Base-by-base conservation (phyloP, 2,797 vertebrate genomes). In the Brachyalestes nurse region DNA sequence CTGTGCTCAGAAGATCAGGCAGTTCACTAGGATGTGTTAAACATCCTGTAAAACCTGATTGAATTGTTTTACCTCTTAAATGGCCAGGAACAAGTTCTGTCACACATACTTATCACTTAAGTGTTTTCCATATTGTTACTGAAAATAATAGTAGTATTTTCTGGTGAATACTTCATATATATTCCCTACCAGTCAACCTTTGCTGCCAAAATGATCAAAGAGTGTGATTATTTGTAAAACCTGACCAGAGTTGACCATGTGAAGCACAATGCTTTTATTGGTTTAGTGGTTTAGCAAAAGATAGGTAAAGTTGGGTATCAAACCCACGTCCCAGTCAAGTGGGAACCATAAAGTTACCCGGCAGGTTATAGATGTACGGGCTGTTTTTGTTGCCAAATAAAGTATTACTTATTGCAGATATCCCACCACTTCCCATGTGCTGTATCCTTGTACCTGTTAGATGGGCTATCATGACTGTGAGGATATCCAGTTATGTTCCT, bases 171-270 rank as follows among this genome's bases (percentile, higher is more conserved):
- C 28, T 8, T 21, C 65, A 23, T 42, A 67, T 19, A 9, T 7
- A 9, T 12, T 38, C 38, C 42, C 19, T 42, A 55, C 42, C 40
- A 45, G 49, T 58, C 51, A 69, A 51, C 23, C 7, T 19, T 28
- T 57, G 67, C 34, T 71, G 25, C 25, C 45, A 19, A 70, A 8
- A 74, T 75, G 73, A 66, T 47, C 14, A 49, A 45, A 25, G 21
- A 1, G 21, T n/a, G n/a, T n/a, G n/a, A n/a, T n/a, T n/a, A 21
- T 25, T 23, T 5, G 16, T 17, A 51, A 16, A 17, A 53, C 51
- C 51, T 17, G 17, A 6, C 14, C 1, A n/a, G 19, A 16, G 8
- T 21, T 58, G 1, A 21, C 19, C 55, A 58, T 58, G 55, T 58
- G 55, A 21, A 28, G 28, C 28, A 28, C 28, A 28, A 28, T 28